phyloP scores from a whole-genome alignment of 92 coral and sea anemone species.

The Paragorgia papillata region DNA sequence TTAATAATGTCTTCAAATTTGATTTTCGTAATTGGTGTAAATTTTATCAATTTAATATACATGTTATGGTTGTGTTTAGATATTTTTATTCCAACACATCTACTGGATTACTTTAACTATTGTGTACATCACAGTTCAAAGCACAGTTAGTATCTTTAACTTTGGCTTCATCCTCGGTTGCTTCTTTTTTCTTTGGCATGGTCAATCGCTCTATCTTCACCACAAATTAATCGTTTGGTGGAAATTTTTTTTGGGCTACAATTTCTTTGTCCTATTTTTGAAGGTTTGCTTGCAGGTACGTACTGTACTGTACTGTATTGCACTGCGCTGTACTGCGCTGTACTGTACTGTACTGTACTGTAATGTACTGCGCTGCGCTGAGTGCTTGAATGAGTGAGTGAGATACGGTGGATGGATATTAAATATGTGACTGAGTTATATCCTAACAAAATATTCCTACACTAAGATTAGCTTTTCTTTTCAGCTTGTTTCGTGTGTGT shows the following conservation, averaged over 20 bases:
- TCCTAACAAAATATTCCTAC: no score
- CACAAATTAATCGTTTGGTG: constrained; percentile 77
- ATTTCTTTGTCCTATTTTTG: constrained; percentile 81
- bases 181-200: constrained; percentile 98
- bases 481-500: constrained; percentile 93
- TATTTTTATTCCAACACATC: constrained; percentile 86
- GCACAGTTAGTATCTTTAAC: constrained; percentile 96
- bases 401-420: no score
- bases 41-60: no score
- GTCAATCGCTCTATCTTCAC: constrained; percentile 92
- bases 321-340: background rate
- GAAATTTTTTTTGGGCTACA: constrained; percentile 94
- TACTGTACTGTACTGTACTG: background rate
- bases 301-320: constrained; percentile 3
- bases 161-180: constrained; percentile 96
- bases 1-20: no score
- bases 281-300: constrained; percentile 97
- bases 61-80: constrained; percentile 63
- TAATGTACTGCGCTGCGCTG: no score
- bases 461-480: background rate
- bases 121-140: constrained; percentile 97
- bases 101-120: constrained; percentile 97
- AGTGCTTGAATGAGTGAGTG: no score
- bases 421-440: no score
- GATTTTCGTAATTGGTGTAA: no score